Evolutionary conservation across 2,888 invertebrate genomes (phyloP).

Genomic region (Drosophila cognata): DNA sequence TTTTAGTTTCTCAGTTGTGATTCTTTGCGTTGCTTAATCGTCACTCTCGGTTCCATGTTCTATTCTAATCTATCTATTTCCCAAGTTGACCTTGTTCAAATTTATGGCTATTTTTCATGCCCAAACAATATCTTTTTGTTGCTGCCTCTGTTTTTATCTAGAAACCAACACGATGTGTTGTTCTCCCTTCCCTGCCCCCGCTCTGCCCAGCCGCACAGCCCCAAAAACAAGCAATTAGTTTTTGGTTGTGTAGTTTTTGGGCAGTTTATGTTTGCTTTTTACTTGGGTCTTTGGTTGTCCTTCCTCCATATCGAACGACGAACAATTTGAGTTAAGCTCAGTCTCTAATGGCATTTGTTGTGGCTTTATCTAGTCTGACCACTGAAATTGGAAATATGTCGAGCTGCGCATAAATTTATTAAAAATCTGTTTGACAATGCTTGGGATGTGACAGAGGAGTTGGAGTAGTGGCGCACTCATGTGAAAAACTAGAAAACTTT

Average conservation of each 20-base stretch:
- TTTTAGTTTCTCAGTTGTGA: slow-evolving; percentile 21
- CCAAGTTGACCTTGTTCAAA: slow-evolving; percentile 69
- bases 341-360: slow-evolving; percentile 27
- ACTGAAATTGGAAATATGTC: slow-evolving; percentile 17
- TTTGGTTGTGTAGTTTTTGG: slow-evolving; percentile 8
- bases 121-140: slow-evolving; percentile 32
- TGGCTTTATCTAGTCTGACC: slow-evolving; percentile 7
- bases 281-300: slow-evolving; percentile 25
- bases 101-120: slow-evolving; percentile 60
- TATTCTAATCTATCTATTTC: slow-evolving; percentile 29
- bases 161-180: slow-evolving; percentile 53
- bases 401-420: slow-evolving; percentile 23
- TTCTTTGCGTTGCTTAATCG: slow-evolving; percentile 64
- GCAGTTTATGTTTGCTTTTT: slow-evolving; percentile 21
- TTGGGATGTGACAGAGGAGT: background rate
- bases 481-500: slow-evolving; percentile 22
- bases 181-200: background rate
- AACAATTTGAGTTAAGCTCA: slow-evolving; percentile 21
- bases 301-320: slow-evolving; percentile 5
- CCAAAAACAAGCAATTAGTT: slow-evolving; percentile 46
- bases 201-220: slow-evolving; percentile 1
- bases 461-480: slow-evolving; percentile 3
- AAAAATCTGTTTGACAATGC: slow-evolving; percentile 1
- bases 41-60: slow-evolving; percentile 10
- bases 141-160: slow-evolving; percentile 60